Evolutionary conservation across 2,888 invertebrate genomes (phyloP), one percentile per base, ranked within the genome.

Genomic region (Troilus luridus): DNA sequence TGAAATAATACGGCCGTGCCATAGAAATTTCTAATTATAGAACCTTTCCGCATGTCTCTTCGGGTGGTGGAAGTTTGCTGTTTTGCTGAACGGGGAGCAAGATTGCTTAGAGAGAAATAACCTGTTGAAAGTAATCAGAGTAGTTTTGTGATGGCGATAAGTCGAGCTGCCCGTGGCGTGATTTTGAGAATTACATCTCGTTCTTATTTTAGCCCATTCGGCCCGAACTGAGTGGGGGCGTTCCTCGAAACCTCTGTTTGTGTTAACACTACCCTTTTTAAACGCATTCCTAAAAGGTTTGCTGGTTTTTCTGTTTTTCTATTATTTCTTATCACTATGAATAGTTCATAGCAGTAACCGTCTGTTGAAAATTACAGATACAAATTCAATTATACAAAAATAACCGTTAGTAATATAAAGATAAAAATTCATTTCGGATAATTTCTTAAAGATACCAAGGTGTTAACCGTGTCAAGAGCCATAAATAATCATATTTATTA

Each of bases 101-200:
- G 21, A 85, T 58, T 85, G 56, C 85, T n/a, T 85, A n/a, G 85
- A 56, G 56, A n/a, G n/a, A 85, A 85, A 85, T 85, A 85, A 85
- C 85, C 85, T 85, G 85, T 85, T 85, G 85, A 85, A 85, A 56
- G 85, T 85, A 85, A 85, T 56, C 85, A 85, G 56, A 85, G 85
- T 58, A 58, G 85, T 85, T 85, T 54, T 54, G 56, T 85, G 56
- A 54, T 85, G 56, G 56, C 6, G 85, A 85, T 85, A 85, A 85
- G 54, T 56, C n/a, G 54, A 56, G 56, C 56, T n/a, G 56, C n/a
- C n/a, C 0, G n/a, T 85, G 21, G n/a, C 56, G n/a, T 58, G 56
- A 56, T 85, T 56, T 85, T 85, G 56, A 85, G 56, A 81, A 85
- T 85, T n/a, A 41, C 56, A 56, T 56, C 56, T 85, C 85, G 54